Conservation (phyloP, 1,140 invertebrate species). For the Macrotrachela quadricornifera region DNA sequence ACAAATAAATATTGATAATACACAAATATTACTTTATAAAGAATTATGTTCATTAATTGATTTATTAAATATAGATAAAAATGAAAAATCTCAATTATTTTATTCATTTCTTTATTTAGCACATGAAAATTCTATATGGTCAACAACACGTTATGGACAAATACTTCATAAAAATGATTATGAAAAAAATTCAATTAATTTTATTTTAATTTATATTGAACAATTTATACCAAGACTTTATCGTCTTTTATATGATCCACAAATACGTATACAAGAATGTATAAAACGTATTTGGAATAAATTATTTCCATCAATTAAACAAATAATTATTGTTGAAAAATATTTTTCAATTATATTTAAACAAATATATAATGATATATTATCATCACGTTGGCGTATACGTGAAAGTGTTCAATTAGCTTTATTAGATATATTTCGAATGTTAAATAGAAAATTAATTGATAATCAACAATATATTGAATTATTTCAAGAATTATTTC, state of each 20-base stretch:
- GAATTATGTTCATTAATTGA: constrained; percentile 51
- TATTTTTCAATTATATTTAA: constrained; percentile 64
- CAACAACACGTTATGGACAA: constrained; percentile 42
- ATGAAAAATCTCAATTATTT: constrained; percentile 19
- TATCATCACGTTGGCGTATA: constrained; percentile 59
- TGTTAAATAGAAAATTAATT: constrained; percentile 13
- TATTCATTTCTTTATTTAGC: constrained; percentile 85
- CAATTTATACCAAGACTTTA: constrained; percentile 69
- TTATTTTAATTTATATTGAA: constrained; percentile 22
- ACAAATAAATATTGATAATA: too few relatives aligned
- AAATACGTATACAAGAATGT: constrained; percentile 62
- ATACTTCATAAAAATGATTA: not conserved
- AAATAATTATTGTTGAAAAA: constrained; percentile 59
- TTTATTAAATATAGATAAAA: too few relatives aligned
- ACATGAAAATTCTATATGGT: constrained; percentile 78
- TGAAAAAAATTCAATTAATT: not conserved
- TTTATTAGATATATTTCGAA: constrained; percentile 16
- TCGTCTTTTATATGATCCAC: constrained; percentile 61
- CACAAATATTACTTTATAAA: constrained; percentile 27
- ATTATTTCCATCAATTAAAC: constrained; percentile 42
- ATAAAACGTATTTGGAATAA: constrained; percentile 69
- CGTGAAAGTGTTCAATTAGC: constrained; percentile 35
- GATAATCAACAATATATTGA: not conserved
- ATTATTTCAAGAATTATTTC: not conserved
- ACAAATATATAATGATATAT: constrained; percentile 57